Base-by-base conservation (phyloP, 1,140 invertebrate genomes). In the Drosophila sechellia region DNA sequence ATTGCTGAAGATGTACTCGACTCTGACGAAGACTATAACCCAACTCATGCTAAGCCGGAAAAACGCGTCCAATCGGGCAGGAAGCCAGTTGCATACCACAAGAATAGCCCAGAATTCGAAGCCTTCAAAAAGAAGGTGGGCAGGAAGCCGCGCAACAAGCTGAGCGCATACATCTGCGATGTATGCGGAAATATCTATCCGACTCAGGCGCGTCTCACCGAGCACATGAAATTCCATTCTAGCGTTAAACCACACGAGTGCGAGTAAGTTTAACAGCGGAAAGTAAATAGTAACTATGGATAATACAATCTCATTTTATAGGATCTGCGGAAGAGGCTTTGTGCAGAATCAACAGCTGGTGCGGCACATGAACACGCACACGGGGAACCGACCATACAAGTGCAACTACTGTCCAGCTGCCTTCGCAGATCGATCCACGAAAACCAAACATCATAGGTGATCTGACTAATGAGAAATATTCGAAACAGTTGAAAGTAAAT, bases 381-480 rank as follows among this genome's bases (percentile, higher is more conserved):
- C 90, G 0, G 91, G 91, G 1, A 87, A 92, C 40, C 74, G 91
- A 50, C 96, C 96, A 0, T 96, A 96, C 92, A 94, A 95, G 83
- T 96, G 96, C 79, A 93, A 95, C 56, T 93, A 95, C 15, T 96
- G 96, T 91, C 93, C 95, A 57, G 93, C 95, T 22, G 92, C 94
- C 27, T 96, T 96, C 91, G 95, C 95, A 0, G 94, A 94, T 92
- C 94, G 94, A 58, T 94, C 94, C 46, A 94, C 93, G 6, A 91
- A 94, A 31, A 94, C 94, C 71, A 94, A 94, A 59, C 94, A 94
- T 79, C 94, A 94, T 79, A 93, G 94, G 83, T 86, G 6, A 31
- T 31, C 27, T 31, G 6, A 31, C 1, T 8, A 8, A 31, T 8
- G 6, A 3, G 8, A 31, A 31, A 31, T 31, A 2, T 3, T 3